phyloP scores from a whole-genome alignment of 2,888 invertebrate species.

The Ichneumon xanthorius region DNA sequence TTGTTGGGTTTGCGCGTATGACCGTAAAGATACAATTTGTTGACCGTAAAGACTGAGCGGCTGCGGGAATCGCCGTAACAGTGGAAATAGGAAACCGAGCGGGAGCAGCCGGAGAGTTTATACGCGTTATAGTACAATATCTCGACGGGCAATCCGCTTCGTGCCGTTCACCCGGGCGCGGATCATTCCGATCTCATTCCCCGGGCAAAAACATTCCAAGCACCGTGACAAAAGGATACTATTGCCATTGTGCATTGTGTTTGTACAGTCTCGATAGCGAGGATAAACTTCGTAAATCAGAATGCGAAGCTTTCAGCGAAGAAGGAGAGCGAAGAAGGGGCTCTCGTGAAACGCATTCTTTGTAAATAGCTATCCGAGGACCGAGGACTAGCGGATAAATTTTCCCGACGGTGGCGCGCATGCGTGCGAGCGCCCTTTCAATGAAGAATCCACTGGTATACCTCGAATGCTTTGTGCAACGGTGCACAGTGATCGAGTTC shows the following conservation, averaged over 20 bases:
- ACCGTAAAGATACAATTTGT: slow-evolving; percentile 76
- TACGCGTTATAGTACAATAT: slow-evolving; percentile 43
- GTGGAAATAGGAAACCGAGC: slow-evolving; percentile 36
- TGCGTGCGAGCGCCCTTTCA: slow-evolving; percentile 3
- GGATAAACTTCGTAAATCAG: slow-evolving; percentile 48
- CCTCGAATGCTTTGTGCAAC: slow-evolving; percentile 13
- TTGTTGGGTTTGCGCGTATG: slow-evolving; percentile 62
- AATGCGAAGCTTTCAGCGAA: not conserved
- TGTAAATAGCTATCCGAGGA: slow-evolving; percentile 16
- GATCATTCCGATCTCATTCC: slow-evolving; percentile 60
- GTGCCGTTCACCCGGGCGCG: not conserved
- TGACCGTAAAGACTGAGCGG: slow-evolving; percentile 72
- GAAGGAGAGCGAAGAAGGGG: not conserved
- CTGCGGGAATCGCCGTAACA: slow-evolving; percentile 54
- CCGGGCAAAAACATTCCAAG: slow-evolving; percentile 39
- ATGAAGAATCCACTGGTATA: slow-evolving; percentile 27
- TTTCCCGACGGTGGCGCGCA: not conserved
- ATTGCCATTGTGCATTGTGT: slow-evolving; percentile 22
- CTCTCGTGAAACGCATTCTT: slow-evolving; percentile 8
- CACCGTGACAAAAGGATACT: slow-evolving; percentile 45
- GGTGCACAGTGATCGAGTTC: slow-evolving; percentile 22
- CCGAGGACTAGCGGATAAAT: slow-evolving; percentile 20
- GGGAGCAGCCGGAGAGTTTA: slow-evolving; percentile 45
- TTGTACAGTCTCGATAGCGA: slow-evolving; percentile 14
- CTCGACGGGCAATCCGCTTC: slow-evolving; percentile 47